Evolutionary conservation across 2,888 invertebrate species (phyloP), one percentile per base, ranked within the genome.

Genomic region (Chrysotoxum bicinctum): DNA sequence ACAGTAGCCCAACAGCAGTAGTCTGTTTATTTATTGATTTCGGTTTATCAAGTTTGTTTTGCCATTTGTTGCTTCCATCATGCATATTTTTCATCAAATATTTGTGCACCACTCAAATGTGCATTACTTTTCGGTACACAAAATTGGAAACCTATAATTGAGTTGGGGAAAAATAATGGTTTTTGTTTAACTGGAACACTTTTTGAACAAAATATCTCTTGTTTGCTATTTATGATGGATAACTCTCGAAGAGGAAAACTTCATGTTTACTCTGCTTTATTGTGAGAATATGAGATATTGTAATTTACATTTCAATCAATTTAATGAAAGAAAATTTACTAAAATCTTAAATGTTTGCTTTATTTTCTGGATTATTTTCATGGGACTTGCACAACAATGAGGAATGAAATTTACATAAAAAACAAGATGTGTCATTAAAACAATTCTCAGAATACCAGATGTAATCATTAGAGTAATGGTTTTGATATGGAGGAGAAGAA

Each of bases 21-120:
- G 45, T 43, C 1, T 21, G 6, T 32, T 64, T 64, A 48, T 66
- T 35, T 66, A 66, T 50, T 23, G 40, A 62, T 66, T 66, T 50
- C 6, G 32, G 50, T 66, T 48, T 50, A 23, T 23, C 6, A n/a
- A 23, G n/a, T 45, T 48, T 50, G 23, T 50, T 35, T 7, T 48
- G 23, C 35, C 21, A 66, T 66, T 66, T 66, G 66, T 48, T 66
- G 48, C 66, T 66, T 66, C n/a, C 14, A 30, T 19, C 7, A 21
- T 21, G 21, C 32, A 48, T 48, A 14, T 48, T 64, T n/a, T 19
- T 37, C 23, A 40, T 37, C n/a, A 60, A 60, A 48, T 66, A 45
- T 66, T 26, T 66, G 48, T 21, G 5, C 8, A 66, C 32, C 32
- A 48, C 21, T 50, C 23, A 50, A 50, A 66, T 23, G 50, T 48